Conservation (phyloP, 37 sponge, comb jelly and placozoan genomes). For the Aplysina aerophoba region DNA sequence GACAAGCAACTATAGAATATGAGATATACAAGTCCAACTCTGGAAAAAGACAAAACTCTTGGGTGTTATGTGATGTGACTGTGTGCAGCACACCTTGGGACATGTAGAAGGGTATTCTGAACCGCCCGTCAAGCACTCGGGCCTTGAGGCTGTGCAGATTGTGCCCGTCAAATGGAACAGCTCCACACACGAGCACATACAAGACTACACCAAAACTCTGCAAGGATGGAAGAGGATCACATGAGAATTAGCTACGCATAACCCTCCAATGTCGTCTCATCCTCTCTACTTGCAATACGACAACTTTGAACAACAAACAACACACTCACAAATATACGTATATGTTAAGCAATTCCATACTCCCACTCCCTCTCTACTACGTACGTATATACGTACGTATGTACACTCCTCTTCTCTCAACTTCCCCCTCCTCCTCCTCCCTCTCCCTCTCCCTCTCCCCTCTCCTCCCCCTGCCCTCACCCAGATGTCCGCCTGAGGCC, state of each 20-base stretch:
- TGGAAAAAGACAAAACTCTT: background rate
- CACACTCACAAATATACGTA: conserved; percentile 26
- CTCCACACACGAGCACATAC: conserved; percentile 97
- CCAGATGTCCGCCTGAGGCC: conserved; percentile 68
- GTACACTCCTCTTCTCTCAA: background rate
- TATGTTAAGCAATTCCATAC: background rate
- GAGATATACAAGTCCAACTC: no score
- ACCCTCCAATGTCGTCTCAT: background rate
- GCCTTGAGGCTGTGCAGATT: conserved; percentile 83
- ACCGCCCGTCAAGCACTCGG: conserved; percentile 85
- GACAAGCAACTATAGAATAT: background rate
- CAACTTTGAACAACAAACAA: background rate
- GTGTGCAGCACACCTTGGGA: conserved; percentile 88
- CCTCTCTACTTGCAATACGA: no score
- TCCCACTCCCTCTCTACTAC: conserved; percentile 11
- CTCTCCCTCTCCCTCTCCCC: no score
- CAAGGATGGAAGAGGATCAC: background rate
- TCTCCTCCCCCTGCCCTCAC: no score
- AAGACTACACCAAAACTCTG: conserved; percentile 98
- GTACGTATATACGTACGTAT: no score
- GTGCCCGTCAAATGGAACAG: conserved; percentile 94
- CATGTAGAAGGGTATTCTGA: conserved; percentile 95
- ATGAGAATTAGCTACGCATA: background rate
- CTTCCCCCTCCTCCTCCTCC: background rate
- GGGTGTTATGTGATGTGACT: no score